Evolutionary conservation across 2,113 vertebrate species (phyloP).

Genomic region (Salvelinus fontinalis): DNA sequence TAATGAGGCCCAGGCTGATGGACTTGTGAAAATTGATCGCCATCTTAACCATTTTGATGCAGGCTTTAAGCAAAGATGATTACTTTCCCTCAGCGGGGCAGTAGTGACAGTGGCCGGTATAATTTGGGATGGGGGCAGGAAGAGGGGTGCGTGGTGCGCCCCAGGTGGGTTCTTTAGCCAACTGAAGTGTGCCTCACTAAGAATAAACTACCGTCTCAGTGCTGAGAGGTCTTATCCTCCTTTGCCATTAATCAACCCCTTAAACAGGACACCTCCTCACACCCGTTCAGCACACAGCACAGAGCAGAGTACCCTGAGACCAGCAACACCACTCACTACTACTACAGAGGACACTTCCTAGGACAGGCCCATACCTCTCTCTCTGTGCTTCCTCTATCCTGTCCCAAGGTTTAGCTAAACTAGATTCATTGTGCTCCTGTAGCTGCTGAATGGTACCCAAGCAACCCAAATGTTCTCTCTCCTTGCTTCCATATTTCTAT

Average conservation of each 20-base stretch:
- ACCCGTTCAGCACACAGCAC: not conserved
- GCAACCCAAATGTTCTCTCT: conserved; percentile 65
- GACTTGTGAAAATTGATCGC: conserved; percentile 76
- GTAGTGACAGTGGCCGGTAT: conserved; percentile 63
- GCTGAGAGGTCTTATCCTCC: conserved; percentile 67
- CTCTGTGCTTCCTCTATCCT: conserved; percentile 17
- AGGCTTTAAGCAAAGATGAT: conserved; percentile 71
- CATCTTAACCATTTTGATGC: conserved; percentile 67
- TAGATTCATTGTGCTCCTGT: conserved; percentile 66
- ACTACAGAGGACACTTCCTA: not conserved
- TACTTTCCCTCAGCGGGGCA: conserved; percentile 49
- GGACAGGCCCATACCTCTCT: too few relatives aligned
- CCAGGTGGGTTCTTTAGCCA: conserved; percentile 46
- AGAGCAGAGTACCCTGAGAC: not conserved
- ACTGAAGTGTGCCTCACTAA: conserved; percentile 66
- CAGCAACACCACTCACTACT: not conserved
- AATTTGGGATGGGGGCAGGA: conserved; percentile 56
- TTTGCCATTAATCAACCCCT: conserved; percentile 70
- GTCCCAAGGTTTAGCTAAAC: conserved; percentile 64
- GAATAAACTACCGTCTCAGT: conserved; percentile 61
- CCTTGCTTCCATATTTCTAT: conserved; percentile 59
- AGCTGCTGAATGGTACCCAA: conserved; percentile 58
- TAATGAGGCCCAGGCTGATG: conserved; percentile 69
- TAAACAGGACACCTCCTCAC: conserved; percentile 67
- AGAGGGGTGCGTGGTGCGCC: conserved; percentile 41